These are phyloP conservation scores for Auanema freiburgensis DNA, from an alignment of 2,888 invertebrate genomes.

Conservation along the genomic window DNA sequence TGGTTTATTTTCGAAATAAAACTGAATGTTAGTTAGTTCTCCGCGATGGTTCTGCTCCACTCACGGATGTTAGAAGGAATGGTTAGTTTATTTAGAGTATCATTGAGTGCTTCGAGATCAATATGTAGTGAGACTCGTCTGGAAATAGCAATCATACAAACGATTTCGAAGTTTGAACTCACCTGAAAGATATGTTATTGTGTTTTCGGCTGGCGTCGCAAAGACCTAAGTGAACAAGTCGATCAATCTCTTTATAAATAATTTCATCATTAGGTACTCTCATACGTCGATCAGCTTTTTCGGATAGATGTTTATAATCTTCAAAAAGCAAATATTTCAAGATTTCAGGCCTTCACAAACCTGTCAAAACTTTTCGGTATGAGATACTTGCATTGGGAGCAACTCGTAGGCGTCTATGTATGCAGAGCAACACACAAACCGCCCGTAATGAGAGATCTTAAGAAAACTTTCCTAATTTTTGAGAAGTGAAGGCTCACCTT, in stretches of 20 bases:
- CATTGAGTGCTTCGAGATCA: slow-evolving; percentile 7
- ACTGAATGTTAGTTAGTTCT: slow-evolving; percentile 10
- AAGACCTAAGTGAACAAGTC: slow-evolving; percentile 12
- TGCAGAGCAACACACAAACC: no score
- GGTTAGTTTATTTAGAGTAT: slow-evolving; percentile 10
- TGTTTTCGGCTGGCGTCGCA: slow-evolving; percentile 2
- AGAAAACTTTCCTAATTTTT: no score
- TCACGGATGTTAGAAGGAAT: slow-evolving; percentile 12
- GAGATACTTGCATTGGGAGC: no score
- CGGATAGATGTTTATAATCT: slow-evolving; percentile 15
- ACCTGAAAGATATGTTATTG: slow-evolving; percentile 20
- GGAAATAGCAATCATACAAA: slow-evolving; percentile 7
- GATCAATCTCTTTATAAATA: slow-evolving; percentile 20
- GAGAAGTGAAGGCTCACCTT: no score
- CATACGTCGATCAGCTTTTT: slow-evolving; percentile 14
- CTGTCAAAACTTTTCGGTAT: no score
- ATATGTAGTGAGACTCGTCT: slow-evolving; percentile 20
- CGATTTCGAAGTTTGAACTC: not conserved
- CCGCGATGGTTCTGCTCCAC: slow-evolving; percentile 16
- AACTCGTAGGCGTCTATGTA: no score
- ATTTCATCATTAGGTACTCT: slow-evolving; percentile 8
- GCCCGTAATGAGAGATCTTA: no score
- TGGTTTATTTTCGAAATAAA: not conserved
- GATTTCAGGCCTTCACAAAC: not conserved
- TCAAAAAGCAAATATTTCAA: not conserved